phyloP scores from a whole-genome alignment of 1,140 invertebrate species.

The Bombus balteatus region DNA sequence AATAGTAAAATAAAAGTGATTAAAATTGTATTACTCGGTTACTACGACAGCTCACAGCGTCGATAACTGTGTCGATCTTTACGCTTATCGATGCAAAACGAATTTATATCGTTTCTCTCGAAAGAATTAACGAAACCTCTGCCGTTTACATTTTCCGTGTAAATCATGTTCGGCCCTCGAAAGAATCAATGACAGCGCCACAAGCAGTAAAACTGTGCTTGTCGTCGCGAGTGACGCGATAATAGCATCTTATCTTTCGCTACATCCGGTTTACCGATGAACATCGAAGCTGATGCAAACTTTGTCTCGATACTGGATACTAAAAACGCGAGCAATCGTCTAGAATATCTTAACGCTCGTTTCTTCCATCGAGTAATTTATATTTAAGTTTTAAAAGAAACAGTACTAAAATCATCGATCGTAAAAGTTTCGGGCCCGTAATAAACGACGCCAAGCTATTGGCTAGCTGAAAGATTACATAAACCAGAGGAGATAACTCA shows the following conservation, averaged over 20 bases:
- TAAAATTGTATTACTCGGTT: background rate
- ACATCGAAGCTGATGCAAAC: background rate
- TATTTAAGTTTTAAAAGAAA: background rate
- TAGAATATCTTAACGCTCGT: background rate
- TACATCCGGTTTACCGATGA: background rate
- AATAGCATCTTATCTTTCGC: background rate
- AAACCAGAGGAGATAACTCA: background rate
- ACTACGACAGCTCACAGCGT: background rate
- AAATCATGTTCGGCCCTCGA: background rate
- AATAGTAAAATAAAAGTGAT: background rate
- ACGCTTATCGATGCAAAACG: background rate
- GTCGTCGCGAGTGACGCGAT: background rate
- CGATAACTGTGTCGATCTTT: background rate
- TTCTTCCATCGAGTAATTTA: background rate
- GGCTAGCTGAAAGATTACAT: background rate
- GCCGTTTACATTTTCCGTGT: background rate
- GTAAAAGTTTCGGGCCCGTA: background rate
- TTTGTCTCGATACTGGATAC: background rate
- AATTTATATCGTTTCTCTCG: background rate
- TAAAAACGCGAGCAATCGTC: background rate
- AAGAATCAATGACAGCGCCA: background rate
- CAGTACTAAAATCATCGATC: background rate
- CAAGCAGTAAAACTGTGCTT: background rate
- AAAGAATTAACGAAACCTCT: background rate
- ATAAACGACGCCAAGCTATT: background rate